Base-by-base conservation (phyloP, 2,888 invertebrate species). In the Acanthococcus lagerstroemiae region DNA sequence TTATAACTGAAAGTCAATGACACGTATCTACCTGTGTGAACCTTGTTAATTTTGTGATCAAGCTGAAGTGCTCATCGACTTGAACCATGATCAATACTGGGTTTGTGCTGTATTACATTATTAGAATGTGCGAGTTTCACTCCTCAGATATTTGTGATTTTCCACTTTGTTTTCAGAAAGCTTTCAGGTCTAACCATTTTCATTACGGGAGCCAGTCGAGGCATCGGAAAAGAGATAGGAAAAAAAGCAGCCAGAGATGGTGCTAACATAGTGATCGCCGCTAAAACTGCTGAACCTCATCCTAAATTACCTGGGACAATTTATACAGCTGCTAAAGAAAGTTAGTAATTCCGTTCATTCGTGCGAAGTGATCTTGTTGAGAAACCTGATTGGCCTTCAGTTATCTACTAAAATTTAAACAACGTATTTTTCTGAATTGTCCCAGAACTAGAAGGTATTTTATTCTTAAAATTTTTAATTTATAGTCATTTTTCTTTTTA, bases 171-270 rank as follows among this genome's bases (percentile, higher is more conserved):
- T 37, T 69, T 25, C 71, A 84, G 86, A 66, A 84, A 84, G 77
- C 78, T 89, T 70, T 90, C 90, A 69, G 95, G 95, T 3, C 85
- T 86, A 71, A 96, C 96, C 2, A 78, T 95, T 65, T 94, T 96
- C 74, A 91, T 97, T 70, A 95, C 95, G 27, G 97, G 96, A 50
- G 96, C 93, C 17, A 95, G 94, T 65, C 83, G 97, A 71, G 96
- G 96, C 37, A 97, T 97, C 73, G 97, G 97, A 0, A 90, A 94
- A 77, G 88, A 88, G 19, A 95, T 97, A 71, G 96, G 95, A 4
- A 75, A 95, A 67, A 95, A 93, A 78, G 88, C 88, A 1, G 93
- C 95, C 0, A 84, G 82, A 76, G 93, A 95, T 82, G 94, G 94
- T 37, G 94, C 93, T 0, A 94, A 94, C 77, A 82, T 95, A 72